Evolutionary conservation across 1,140 invertebrate genomes (phyloP), one percentile per base, ranked within the genome.

Genomic region (Anthonomus grandis): DNA sequence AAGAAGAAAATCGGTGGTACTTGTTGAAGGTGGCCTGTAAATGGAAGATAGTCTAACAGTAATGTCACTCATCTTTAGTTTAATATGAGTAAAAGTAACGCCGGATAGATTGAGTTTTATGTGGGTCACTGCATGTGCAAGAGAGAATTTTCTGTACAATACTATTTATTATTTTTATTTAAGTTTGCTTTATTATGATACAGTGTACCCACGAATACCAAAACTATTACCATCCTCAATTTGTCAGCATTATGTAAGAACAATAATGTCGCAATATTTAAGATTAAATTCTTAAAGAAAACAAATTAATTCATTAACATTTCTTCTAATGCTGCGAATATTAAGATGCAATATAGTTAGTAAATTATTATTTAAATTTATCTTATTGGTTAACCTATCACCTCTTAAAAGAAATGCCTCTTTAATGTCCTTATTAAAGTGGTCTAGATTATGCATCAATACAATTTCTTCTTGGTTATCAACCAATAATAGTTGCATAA

Each of bases 131-230:
- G 4, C 3, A n/a, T 38, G n/a, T 5, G 4, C n/a, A 4, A 38
- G n/a, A 38, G 4, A 13, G n/a, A 17, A 38, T 38, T 13, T 38
- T 38, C n/a, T 13, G 17, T 5, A 38, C n/a, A n/a, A 38, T 13
- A 5, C 17, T 4, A 13, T 12, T 17, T 17, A n/a, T 38, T 17
- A 38, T 13, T 38, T n/a, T 38, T 4, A n/a, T 38, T 38, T 4
- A 38, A 5, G 36, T 38, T n/a, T 38, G 36, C 36, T 13, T 38
- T 4, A 38, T 38, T 38, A 38, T 38, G 17, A n/a, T 38, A n/a
- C n/a, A 5, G n/a, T 38, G n/a, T 38, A 38, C n/a, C 36, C 36
- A 38, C 17, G 4, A 38, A 38, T 38, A n/a, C 17, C 4, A n/a
- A 38, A 38, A n/a, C 17, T 38, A 5, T 38, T 17, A 38, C n/a